A percentile compares a stretch with the other conserved stretches of the same genome.
Conservation (phyloP, 2,888 invertebrate species). For the Brachyopa scutellaris region DNA sequence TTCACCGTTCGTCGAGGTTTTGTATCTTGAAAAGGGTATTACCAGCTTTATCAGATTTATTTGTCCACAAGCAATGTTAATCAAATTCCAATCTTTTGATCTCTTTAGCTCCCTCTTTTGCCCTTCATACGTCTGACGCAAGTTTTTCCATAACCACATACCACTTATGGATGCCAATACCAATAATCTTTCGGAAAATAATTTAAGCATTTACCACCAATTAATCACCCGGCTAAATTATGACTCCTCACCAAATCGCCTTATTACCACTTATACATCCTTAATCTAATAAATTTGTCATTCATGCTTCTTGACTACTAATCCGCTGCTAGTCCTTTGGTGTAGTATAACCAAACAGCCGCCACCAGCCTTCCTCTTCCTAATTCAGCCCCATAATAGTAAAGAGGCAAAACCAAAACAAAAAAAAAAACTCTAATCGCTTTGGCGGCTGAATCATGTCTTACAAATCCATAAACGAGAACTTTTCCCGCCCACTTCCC, state of each 20-base stretch:
- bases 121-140: neutral
- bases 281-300: slow-evolving; percentile 70
- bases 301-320: slow-evolving; percentile 69
- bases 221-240: slow-evolving; percentile 68
- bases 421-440: slow-evolving; percentile 42
- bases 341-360: too few species aligned
- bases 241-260: slow-evolving; percentile 53
- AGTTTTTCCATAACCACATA: neutral
- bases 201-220: slow-evolving; percentile 52
- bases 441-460: slow-evolving; percentile 64
- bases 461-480: slow-evolving; percentile 70
- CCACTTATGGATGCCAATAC: neutral
- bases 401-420: neutral
- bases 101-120: too few species aligned
- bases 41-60: too few species aligned
- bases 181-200: slow-evolving; percentile 49
- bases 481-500: slow-evolving; percentile 25
- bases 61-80: too few species aligned
- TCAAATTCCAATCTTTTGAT: too few species aligned
- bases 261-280: slow-evolving; percentile 64
- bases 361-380: neutral
- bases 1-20: too few species aligned
- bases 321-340: slow-evolving; percentile 17
- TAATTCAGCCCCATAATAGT: neutral
- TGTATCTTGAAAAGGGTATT: too few species aligned